Base-by-base conservation (phyloP, 2,888 invertebrate genomes). In the Tupiocoris notatus region DNA sequence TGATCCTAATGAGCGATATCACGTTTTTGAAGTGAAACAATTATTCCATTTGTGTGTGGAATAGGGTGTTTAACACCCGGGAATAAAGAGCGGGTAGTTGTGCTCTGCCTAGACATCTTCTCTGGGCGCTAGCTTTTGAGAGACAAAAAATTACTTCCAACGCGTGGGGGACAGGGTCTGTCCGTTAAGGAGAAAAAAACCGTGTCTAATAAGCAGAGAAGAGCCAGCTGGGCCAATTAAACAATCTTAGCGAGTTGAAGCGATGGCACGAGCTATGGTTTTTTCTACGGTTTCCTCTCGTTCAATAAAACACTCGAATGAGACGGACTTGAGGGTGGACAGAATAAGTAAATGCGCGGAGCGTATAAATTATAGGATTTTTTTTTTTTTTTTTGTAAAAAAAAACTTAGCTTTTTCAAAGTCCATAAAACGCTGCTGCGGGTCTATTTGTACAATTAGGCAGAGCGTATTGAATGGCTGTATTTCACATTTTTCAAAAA, bases 1-100 rank as follows among this genome's bases (percentile, higher is more conserved):
- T 73, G 73, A 73, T 73, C 62, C 73, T 73, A 73, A 73, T 73
- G 73, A 73, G 73, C 39, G 73, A 73, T 73, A 73, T 73, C 73
- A 73, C 73, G 39, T 73, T 73, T 59, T 73, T 73, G 73, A 73
- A 73, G 73, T 73, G 73, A 73, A 73, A 73, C 73, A 73, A 73
- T 73, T 73, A 73, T 73, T 73, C 73, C 73, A 73, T 73, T 62
- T 73, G 73, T 67, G 67, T 23, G 70, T 70, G 70, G 70, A 70
- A 70, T 70, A 24, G 70, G 20, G 57, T 70, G 70, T 70, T 70
- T 70, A 23, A 70, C 58, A 59, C 70, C 22, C 70, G 12, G 16
- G 17, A 21, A 67, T 39, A 12, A 39, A 39, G 39, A 39, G 39
- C 39, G 6, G 39, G n/a, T n/a, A n/a, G n/a, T n/a, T n/a, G n/a